phyloP scores from a whole-genome alignment of 2,888 invertebrate species.

The Ferdinandea cuprea region DNA sequence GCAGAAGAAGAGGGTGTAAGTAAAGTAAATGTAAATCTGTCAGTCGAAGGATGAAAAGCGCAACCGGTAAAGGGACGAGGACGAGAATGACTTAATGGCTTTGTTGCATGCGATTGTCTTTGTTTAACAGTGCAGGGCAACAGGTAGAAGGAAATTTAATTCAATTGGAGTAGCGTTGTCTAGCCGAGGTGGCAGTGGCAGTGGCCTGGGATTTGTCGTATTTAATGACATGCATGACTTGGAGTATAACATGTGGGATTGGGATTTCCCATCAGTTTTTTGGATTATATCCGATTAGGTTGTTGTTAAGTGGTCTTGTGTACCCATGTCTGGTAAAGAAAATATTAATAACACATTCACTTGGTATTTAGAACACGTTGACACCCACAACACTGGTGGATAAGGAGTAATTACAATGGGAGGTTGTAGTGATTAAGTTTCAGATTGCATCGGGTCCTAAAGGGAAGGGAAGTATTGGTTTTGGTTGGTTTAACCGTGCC shows the following conservation, averaged over 20 bases:
- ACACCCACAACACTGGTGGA: too few relatives aligned
- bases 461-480: too few relatives aligned
- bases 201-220: slow-evolving; percentile 18
- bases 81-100: slow-evolving; percentile 60
- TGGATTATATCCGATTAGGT: slow-evolving; percentile 49
- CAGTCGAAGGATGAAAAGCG: slow-evolving; percentile 53
- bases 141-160: slow-evolving; percentile 58
- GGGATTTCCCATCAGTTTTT: slow-evolving; percentile 33
- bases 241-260: slow-evolving; percentile 24
- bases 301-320: slow-evolving; percentile 15
- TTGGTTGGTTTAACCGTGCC: too few relatives aligned
- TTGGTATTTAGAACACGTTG: not conserved
- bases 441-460: too few relatives aligned
- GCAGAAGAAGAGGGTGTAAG: slow-evolving; percentile 1
- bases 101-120: slow-evolving; percentile 68
- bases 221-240: slow-evolving; percentile 42
- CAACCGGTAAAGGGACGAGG: slow-evolving; percentile 46
- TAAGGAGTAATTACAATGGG: too few relatives aligned
- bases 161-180: slow-evolving; percentile 47
- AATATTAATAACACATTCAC: not conserved
- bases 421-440: too few relatives aligned
- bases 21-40: slow-evolving; percentile 41
- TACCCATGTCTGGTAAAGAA: not conserved
- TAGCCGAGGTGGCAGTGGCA: not conserved
- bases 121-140: slow-evolving; percentile 36